A percentile compares a stretch with the other conserved stretches of the same genome.
Conservation (phyloP, 2,113 vertebrate genomes). For the Ammodytes marinus region DNA sequence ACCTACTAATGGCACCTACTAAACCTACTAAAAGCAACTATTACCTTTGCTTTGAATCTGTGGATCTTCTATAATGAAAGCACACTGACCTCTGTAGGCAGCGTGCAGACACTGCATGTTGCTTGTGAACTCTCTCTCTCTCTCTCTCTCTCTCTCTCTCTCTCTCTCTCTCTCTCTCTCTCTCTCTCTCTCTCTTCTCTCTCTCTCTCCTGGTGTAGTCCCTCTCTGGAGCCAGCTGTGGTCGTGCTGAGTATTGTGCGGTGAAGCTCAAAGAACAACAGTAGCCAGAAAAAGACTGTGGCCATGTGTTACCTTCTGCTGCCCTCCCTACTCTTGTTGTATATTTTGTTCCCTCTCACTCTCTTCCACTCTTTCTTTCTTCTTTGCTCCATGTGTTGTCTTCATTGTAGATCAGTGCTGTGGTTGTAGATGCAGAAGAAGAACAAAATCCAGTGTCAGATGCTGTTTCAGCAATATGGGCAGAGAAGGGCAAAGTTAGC, state of each 20-base stretch:
- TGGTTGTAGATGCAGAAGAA: conserved; percentile 44
- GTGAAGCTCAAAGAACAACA: conserved; percentile 71
- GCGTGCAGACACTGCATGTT: conserved; percentile 37
- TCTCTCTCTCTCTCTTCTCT: not conserved
- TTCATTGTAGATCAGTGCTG: conserved; percentile 48
- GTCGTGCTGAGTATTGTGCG: conserved; percentile 66
- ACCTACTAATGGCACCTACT: too few relatives aligned
- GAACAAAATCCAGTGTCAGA: conserved; percentile 18
- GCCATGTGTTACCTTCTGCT: conserved; percentile 43
- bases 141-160: not conserved
- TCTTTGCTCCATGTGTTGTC: not conserved
- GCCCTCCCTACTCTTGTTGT: conserved; percentile 18
- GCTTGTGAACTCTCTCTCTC: not conserved
- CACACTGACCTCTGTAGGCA: conserved; percentile 73
- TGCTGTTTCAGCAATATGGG: conserved; percentile 61
- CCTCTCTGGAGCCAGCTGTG: conserved; percentile 55
- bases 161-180: not conserved
- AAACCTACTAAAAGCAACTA: not conserved
- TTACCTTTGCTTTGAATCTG: not conserved
- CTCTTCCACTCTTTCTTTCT: conserved; percentile 10
- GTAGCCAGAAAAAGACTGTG: conserved; percentile 79
- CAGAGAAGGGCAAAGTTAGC: conserved; percentile 58
- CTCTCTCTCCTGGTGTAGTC: conserved; percentile 12
- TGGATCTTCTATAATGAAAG: conserved; percentile 3
- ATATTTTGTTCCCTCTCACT: conserved; percentile 23